Evolutionary conservation across 64 coral and sea anemone genomes (phyloP).

Genomic region (Acropora yongei): DNA sequence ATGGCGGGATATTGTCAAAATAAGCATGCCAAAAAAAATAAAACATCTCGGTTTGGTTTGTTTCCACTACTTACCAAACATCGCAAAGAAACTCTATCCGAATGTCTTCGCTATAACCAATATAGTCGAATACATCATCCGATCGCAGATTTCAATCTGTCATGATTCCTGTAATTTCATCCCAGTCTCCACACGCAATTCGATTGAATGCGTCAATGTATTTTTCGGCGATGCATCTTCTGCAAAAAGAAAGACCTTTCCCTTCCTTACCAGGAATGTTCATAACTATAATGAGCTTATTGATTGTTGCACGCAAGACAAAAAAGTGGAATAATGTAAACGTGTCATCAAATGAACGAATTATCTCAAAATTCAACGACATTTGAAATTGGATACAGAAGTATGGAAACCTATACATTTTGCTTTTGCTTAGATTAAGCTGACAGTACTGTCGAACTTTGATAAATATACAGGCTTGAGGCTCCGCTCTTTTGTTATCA

Average conservation of each 20-base stretch:
- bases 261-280: background rate
- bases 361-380: background rate
- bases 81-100: background rate
- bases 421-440: background rate
- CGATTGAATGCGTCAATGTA: background rate
- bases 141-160: background rate
- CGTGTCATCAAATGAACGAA: background rate
- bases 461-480: too few species aligned
- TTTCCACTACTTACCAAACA: background rate
- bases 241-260: background rate
- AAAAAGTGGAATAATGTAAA: background rate
- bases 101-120: background rate
- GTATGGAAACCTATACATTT: background rate
- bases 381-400: background rate
- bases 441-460: too few species aligned
- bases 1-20: background rate
- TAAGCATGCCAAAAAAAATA: background rate
- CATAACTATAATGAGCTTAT: background rate
- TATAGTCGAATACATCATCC: background rate
- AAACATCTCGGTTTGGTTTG: background rate
- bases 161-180: background rate
- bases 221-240: background rate
- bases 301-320: background rate
- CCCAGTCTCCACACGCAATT: background rate
- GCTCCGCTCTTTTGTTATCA: too few species aligned